These are phyloP conservation scores for Lordiphosa fenestrarum DNA, from an alignment of 2,888 invertebrate species.

Conservation along the genomic window DNA sequence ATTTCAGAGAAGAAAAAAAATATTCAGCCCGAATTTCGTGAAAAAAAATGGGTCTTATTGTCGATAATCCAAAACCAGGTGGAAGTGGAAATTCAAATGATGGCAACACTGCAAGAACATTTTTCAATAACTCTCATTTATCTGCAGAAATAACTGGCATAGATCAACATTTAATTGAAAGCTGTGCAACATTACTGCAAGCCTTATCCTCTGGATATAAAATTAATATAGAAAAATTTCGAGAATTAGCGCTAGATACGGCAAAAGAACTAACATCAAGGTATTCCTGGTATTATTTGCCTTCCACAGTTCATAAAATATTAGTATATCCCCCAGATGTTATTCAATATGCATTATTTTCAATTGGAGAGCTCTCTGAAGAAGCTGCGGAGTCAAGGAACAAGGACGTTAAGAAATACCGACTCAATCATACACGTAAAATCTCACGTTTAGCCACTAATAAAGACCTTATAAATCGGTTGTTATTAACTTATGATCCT, in stretches of 20 bases:
- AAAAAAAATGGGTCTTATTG: too few relatives aligned
- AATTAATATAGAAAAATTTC: conserved; percentile 3
- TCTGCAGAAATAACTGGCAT: conserved; percentile 1
- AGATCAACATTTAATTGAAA: background rate
- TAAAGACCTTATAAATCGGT: background rate
- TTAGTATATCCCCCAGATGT: conserved; percentile 14
- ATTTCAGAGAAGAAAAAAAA: conserved; percentile 8
- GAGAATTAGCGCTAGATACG: conserved; percentile 9
- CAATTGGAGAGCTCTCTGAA: background rate
- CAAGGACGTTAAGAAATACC: background rate
- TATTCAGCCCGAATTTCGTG: conserved; percentile 1
- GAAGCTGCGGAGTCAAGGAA: conserved; percentile 3
- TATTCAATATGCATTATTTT: background rate
- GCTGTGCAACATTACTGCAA: conserved; percentile 5
- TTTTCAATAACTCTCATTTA: background rate
- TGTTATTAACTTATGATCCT: background rate
- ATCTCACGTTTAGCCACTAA: background rate
- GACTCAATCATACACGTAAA: background rate
- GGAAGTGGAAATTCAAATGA: conserved; percentile 2
- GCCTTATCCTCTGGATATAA: conserved; percentile 12
- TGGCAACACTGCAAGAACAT: background rate
- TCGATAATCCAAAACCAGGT: conserved; percentile 4
- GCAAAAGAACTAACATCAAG: conserved; percentile 11
- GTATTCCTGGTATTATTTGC: conserved; percentile 10
- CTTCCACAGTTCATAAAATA: conserved; percentile 21